Percentiles rank a stretch among this genome's conserved stretches.
These are phyloP conservation scores for Enteromius mattozi DNA, from an alignment of 2,797 vertebrate species.

Conservation along the genomic window DNA sequence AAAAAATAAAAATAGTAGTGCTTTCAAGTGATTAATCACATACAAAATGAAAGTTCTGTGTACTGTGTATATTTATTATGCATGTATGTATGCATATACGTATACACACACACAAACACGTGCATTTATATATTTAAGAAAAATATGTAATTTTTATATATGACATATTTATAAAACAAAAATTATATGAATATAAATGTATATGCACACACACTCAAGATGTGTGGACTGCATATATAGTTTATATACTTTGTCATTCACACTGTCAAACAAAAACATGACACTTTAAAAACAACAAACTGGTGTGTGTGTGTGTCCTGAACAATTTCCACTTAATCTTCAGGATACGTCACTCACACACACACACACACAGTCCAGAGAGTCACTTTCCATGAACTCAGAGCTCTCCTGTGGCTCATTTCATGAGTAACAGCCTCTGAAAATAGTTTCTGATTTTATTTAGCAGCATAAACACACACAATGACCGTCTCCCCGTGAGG, in stretches of 20 bases:
- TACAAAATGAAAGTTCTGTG: no score
- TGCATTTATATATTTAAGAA: no score
- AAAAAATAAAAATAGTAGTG: no score
- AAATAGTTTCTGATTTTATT: constrained; percentile 35
- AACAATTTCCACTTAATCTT: constrained; percentile 15
- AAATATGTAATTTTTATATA: no score
- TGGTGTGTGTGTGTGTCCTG: background rate
- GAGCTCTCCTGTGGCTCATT: constrained; percentile 20
- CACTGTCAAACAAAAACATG: background rate
- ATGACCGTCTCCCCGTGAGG: background rate
- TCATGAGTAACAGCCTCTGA: constrained; percentile 25
- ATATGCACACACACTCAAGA: no score
- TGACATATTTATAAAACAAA: no score
- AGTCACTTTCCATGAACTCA: constrained; percentile 21
- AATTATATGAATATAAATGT: no score
- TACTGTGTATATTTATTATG: no score
- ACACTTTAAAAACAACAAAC: background rate
- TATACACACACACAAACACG: no score
- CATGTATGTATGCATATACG: no score
- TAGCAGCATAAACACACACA: constrained; percentile 3
- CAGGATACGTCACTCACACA: background rate
- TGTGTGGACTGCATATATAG: no score
- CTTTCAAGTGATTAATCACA: no score
- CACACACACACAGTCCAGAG: background rate
- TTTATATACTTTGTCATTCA: background rate